These are phyloP conservation scores for Solea solea DNA, from an alignment of 2,113 vertebrate species.

Conservation along the genomic window DNA sequence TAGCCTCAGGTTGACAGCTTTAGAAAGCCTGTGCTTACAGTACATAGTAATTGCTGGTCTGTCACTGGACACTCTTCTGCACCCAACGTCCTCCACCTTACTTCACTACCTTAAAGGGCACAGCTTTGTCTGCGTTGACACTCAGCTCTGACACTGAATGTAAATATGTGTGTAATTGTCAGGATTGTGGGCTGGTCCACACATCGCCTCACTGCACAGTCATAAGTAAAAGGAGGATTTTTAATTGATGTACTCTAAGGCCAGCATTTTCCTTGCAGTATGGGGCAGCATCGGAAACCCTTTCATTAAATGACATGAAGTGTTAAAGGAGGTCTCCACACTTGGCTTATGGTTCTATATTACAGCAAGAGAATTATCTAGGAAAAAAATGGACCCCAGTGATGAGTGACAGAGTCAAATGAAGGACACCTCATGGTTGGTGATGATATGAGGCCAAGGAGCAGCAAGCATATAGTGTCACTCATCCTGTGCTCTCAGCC, in stretches of 20 bases:
- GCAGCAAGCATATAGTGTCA: conserved; percentile 16
- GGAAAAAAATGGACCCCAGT: conserved; percentile 41
- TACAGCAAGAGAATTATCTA: conserved; percentile 33
- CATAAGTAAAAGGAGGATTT: not conserved
- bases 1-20: not conserved
- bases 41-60: not conserved
- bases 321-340: conserved; percentile 17
- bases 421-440: conserved; percentile 50
- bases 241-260: conserved; percentile 8
- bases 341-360: conserved; percentile 38
- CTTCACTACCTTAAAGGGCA: not conserved
- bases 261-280: not conserved
- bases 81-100: not conserved
- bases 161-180: not conserved
- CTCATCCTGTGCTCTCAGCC: conserved; percentile 11
- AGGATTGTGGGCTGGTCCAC: not conserved
- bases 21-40: not conserved
- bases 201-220: not conserved
- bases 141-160: conserved; percentile 2
- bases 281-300: conserved; percentile 1
- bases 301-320: conserved; percentile 32
- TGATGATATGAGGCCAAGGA: conserved; percentile 27
- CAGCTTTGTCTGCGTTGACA: not conserved
- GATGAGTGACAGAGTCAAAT: conserved; percentile 54
- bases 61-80: not conserved